Conservation (phyloP, 2,797 vertebrate species). For the Acestrorhynchus altus region DNA sequence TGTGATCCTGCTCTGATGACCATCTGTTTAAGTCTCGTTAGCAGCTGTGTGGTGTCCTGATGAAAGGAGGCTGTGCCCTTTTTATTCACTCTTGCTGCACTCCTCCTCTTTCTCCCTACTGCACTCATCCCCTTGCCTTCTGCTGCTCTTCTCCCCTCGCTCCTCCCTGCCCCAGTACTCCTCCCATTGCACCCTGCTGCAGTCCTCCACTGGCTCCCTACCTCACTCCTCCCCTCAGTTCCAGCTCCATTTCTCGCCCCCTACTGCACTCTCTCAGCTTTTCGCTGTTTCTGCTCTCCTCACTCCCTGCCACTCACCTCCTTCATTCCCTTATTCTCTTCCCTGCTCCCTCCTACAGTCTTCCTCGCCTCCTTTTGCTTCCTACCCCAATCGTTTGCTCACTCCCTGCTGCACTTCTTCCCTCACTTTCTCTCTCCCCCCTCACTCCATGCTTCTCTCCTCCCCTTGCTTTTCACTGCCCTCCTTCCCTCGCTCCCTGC, state of each 20-base stretch:
- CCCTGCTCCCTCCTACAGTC: too few relatives aligned
- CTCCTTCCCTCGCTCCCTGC: neutral
- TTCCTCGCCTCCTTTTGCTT: too few relatives aligned
- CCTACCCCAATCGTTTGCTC: too few relatives aligned
- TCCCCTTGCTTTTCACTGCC: neutral
- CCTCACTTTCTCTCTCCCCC: neutral
- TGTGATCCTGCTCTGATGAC: slow-evolving; percentile 66
- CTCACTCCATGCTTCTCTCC: neutral
- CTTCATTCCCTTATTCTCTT: too few relatives aligned
- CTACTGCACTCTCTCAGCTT: too few relatives aligned
- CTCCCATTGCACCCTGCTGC: neutral
- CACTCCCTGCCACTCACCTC: too few relatives aligned
- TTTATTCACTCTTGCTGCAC: neutral
- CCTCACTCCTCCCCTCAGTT: neutral
- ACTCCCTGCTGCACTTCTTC: neutral
- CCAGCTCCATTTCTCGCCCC: neutral
- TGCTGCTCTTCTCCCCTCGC: neutral
- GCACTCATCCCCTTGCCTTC: neutral
- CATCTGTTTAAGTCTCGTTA: slow-evolving; percentile 68
- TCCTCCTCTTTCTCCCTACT: neutral
- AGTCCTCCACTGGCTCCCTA: neutral
- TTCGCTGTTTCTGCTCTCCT: too few relatives aligned
- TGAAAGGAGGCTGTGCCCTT: slow-evolving; percentile 26
- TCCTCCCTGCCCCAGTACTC: neutral
- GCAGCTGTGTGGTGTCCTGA: slow-evolving; percentile 41